Conservation (phyloP, 2,113 vertebrate species). For the Etheostoma cragini region DNA sequence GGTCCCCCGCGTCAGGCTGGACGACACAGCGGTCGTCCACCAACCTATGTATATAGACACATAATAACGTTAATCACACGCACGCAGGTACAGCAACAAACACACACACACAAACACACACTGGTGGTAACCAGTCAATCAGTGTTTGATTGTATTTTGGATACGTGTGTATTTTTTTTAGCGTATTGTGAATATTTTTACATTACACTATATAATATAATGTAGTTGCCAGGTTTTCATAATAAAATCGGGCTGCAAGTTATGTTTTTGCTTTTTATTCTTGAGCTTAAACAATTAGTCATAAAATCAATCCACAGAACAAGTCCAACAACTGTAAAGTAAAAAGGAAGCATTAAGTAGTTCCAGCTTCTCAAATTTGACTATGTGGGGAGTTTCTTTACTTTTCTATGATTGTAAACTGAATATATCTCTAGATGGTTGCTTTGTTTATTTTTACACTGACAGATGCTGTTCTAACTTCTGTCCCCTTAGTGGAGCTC, state of each 20-base stretch:
- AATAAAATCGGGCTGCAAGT: background rate
- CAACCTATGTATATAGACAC: slow-evolving; percentile 84
- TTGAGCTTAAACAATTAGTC: background rate
- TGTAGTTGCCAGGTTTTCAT: background rate
- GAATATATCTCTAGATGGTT: background rate
- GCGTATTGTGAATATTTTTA: background rate
- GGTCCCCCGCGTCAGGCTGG: slow-evolving; percentile 95
- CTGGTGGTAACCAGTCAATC: too few relatives aligned
- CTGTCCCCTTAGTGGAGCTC: too few relatives aligned
- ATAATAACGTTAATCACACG: background rate
- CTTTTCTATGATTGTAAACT: background rate
- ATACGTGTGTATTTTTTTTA: background rate
- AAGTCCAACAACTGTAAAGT: background rate
- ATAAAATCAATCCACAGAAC: too few relatives aligned
- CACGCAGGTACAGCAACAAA: background rate
- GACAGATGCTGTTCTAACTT: too few relatives aligned
- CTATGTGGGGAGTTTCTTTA: background rate
- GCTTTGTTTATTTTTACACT: too few relatives aligned
- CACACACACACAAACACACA: too few relatives aligned
- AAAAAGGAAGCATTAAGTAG: background rate
- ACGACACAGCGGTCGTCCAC: slow-evolving; percentile 99
- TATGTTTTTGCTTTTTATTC: background rate
- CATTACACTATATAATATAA: too few relatives aligned
- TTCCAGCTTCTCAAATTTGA: background rate
- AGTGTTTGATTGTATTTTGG: too few relatives aligned